Percentiles rank a stretch among this genome's conserved stretches.
These are phyloP conservation scores for Eidolon helvum DNA, from an alignment of 2,113 vertebrate genomes.

Conservation along the genomic window DNA sequence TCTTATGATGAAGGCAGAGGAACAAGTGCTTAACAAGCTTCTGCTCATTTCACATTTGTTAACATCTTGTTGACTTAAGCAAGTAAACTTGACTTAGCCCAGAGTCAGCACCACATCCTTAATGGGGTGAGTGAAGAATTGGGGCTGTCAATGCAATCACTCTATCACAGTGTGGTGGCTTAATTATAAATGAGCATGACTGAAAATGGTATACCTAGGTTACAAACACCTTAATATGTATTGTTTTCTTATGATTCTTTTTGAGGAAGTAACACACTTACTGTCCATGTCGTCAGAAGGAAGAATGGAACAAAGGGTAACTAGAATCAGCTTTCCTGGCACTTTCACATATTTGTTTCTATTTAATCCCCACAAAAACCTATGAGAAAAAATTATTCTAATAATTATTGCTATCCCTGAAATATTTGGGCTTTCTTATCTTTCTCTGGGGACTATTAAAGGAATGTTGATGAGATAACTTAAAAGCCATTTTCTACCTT, in stretches of 20 bases:
- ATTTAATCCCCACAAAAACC: not conserved
- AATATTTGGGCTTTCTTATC: not conserved
- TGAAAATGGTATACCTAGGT: not conserved
- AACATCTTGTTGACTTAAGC: not conserved
- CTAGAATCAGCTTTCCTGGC: not conserved
- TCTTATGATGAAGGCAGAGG: not conserved
- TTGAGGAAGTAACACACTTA: constrained; percentile 9
- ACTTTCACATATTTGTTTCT: not conserved
- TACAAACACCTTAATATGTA: not conserved
- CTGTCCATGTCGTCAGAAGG: not conserved
- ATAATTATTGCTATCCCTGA: not conserved
- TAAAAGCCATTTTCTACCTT: not conserved
- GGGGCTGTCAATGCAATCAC: not conserved
- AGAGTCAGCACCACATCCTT: not conserved
- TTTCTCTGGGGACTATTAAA: not conserved
- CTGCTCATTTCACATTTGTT: not conserved
- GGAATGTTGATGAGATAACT: not conserved
- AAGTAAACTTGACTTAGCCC: not conserved
- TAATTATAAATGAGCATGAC: not conserved
- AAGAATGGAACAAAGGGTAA: not conserved
- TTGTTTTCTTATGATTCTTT: not conserved
- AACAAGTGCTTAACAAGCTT: not conserved
- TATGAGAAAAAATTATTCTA: not conserved
- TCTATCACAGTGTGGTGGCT: not conserved
- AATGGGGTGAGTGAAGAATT: not conserved